phyloP scores from a whole-genome alignment of 92 coral and sea anemone genomes.

The Plumapathes pennacea region DNA sequence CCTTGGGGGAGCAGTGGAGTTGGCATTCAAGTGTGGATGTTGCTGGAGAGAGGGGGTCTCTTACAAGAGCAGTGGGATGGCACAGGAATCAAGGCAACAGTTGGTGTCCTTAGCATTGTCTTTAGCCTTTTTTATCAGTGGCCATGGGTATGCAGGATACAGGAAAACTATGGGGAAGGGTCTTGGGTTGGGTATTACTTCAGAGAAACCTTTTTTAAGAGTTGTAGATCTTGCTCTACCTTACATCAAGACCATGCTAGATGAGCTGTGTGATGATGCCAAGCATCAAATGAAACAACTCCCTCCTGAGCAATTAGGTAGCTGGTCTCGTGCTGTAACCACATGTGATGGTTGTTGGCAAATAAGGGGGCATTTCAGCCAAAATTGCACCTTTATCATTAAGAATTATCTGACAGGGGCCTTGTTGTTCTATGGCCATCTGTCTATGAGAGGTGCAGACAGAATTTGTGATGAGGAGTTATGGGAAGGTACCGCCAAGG shows the following conservation, averaged over 20 bases:
- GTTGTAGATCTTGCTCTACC: slow-evolving; percentile 41
- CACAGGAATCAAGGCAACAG: slow-evolving; percentile 10
- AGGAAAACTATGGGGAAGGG: slow-evolving; percentile 39
- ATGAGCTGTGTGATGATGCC: slow-evolving; percentile 48
- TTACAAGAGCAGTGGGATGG: slow-evolving; percentile 30
- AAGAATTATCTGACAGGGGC: slow-evolving; percentile 47
- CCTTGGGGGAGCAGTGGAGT: slow-evolving; percentile 24
- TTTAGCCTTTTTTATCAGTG: slow-evolving; percentile 46
- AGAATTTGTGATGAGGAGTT: slow-evolving; percentile 49
- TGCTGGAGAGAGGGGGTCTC: slow-evolving; percentile 19
- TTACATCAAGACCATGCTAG: slow-evolving; percentile 35
- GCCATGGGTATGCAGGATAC: slow-evolving; percentile 50
- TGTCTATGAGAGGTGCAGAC: slow-evolving; percentile 56
- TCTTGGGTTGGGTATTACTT: slow-evolving; percentile 30
- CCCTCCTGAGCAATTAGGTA: slow-evolving; percentile 17
- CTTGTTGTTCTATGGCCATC: slow-evolving; percentile 63
- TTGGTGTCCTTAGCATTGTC: slow-evolving; percentile 50
- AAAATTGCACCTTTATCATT: slow-evolving; percentile 50
- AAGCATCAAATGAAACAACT: slow-evolving; percentile 50
- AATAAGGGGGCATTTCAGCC: slow-evolving; percentile 47
- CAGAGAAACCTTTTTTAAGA: slow-evolving; percentile 39
- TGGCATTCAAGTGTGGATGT: slow-evolving; percentile 14
- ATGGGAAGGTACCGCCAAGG: slow-evolving; percentile 65
- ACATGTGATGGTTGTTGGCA: slow-evolving; percentile 71
- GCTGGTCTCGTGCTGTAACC: slow-evolving; percentile 49